Conservation (phyloP, 2,113 vertebrate species). For the Aptenodytes forsteri region DNA sequence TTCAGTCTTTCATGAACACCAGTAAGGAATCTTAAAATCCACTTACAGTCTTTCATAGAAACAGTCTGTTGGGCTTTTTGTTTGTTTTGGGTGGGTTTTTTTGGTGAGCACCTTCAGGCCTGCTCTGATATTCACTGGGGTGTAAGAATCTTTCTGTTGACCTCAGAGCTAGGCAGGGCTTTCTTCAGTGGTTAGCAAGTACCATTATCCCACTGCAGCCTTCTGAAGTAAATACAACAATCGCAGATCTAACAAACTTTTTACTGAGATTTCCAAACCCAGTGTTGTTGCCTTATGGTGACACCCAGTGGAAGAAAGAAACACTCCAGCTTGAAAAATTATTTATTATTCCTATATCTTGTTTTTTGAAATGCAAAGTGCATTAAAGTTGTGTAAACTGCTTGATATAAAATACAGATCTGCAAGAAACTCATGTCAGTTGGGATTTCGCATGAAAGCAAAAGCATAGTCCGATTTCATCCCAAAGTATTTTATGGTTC, state of each 20-base stretch:
- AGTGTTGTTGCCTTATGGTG: conserved; percentile 43
- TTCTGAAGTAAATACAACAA: background rate
- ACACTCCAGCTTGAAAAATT: background rate
- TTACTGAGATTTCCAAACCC: background rate
- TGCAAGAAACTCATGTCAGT: background rate
- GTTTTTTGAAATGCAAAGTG: background rate
- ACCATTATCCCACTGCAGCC: background rate
- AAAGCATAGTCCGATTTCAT: background rate
- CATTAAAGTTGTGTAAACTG: background rate
- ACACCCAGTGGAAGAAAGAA: conserved; percentile 72
- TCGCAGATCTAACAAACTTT: background rate
- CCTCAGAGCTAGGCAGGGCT: background rate
- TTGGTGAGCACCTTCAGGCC: background rate
- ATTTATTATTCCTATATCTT: background rate
- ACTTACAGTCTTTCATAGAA: background rate
- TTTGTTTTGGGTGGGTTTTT: background rate
- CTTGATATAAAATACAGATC: background rate
- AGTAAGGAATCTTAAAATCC: background rate
- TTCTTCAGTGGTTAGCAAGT: background rate
- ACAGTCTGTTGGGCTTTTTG: background rate
- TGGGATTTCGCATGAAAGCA: background rate
- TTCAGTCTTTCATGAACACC: background rate
- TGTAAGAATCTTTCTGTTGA: background rate
- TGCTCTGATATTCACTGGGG: background rate
- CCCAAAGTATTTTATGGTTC: background rate